Percentiles rank a stretch among this genome's conserved stretches.
Conservation (phyloP, 35 echinoderm and acorn worm species). For the Acanthaster planci region DNA sequence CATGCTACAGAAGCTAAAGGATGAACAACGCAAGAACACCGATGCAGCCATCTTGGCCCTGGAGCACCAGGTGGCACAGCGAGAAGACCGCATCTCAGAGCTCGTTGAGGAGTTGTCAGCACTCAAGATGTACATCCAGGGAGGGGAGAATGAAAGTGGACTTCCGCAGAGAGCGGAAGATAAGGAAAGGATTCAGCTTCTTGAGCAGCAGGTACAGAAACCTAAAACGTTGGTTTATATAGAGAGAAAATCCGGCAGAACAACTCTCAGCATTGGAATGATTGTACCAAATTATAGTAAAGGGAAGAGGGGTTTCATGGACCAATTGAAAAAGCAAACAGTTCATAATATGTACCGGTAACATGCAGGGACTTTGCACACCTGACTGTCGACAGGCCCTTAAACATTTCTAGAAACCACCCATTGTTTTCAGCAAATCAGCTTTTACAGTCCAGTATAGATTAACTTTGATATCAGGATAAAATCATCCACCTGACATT, state of each 20-base stretch:
- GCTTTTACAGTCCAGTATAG: no score
- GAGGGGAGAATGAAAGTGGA: neutral
- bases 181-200: conserved; percentile 25
- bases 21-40: neutral
- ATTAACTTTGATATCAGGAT: no score
- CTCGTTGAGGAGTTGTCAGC: neutral
- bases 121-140: neutral
- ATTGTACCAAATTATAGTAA: no score
- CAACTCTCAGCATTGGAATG: no score
- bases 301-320: no score
- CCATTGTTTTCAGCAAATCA: no score
- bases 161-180: neutral
- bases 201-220: conserved; percentile 15
- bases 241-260: no score
- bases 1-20: neutral
- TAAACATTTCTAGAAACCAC: no score
- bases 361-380: no score
- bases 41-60: conserved; percentile 7
- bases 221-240: neutral
- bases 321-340: no score
- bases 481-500: neutral
- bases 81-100: conserved; percentile 21
- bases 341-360: no score
- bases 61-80: conserved; percentile 22
- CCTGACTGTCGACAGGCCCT: no score